Evolutionary conservation across 2,113 vertebrate species (phyloP).

Genomic region (Amblyopsis rosae): DNA sequence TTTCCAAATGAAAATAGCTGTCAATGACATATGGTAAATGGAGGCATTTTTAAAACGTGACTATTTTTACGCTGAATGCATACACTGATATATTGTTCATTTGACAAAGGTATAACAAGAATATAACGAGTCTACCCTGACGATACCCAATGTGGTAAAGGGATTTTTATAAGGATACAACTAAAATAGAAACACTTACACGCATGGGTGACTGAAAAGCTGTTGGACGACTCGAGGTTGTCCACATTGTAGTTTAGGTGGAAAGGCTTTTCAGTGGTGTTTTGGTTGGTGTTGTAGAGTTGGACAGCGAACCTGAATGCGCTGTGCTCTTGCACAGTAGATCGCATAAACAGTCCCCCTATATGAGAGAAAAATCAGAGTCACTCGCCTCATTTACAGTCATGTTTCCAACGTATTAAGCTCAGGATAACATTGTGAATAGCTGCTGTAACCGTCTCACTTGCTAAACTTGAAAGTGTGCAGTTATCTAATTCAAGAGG

Average conservation of each 20-base stretch:
- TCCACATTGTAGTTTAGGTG: slow-evolving; percentile 98
- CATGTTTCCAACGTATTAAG: not conserved
- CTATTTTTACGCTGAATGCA: no score
- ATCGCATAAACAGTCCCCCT: slow-evolving; percentile 99
- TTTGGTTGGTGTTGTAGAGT: slow-evolving; percentile 99
- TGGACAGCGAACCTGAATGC: slow-evolving; percentile 98
- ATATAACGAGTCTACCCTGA: no score
- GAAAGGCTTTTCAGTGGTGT: slow-evolving; percentile 97
- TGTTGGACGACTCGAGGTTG: slow-evolving; percentile 99
- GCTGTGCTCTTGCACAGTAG: slow-evolving; percentile 98
- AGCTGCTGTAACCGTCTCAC: not conserved
- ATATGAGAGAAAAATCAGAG: slow-evolving; percentile 45
- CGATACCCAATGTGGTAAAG: slow-evolving; percentile 6
- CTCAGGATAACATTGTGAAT: not conserved
- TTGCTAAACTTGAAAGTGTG: not conserved
- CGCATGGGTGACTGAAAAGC: slow-evolving; percentile 98
- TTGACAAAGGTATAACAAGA: no score
- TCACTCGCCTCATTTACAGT: slow-evolving; percentile 28
- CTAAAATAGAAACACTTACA: slow-evolving; percentile 86
- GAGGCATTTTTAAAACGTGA: no score
- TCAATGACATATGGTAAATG: no score
- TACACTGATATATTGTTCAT: no score
- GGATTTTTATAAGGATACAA: slow-evolving; percentile 24
- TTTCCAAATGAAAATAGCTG: no score
- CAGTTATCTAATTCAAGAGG: not conserved